Base-by-base conservation (phyloP, 2,888 invertebrate species). In the Drosophila anomelani region DNA sequence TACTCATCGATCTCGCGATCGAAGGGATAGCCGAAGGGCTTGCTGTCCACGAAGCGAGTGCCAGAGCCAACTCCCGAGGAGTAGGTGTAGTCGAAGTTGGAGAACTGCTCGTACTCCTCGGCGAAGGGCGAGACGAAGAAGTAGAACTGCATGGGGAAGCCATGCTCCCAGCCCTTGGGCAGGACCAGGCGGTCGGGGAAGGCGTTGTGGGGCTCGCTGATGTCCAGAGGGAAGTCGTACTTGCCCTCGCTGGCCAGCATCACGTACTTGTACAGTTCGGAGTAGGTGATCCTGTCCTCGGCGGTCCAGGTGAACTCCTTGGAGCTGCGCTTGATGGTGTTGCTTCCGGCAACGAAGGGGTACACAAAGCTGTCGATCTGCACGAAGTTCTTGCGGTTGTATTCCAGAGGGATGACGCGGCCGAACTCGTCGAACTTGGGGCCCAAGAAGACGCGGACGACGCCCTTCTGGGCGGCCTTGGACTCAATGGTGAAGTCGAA, bases 21-120 rank as follows among this genome's bases (percentile, higher is more conserved):
- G 90, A 96, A 94, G 73, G 96, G 96, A 94, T 95, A 96, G 60
- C 95, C 96, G 85, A 95, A 93, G 51, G 96, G 94, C 90, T 94
- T 94, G 78, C 93, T 94, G 91, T 96, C 96, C 53, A 95, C 92
- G 62, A 90, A 84, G 58, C 92, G 88, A 93, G 94, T 91, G 91
- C 94, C 94, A 88, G 93, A 93, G 79, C 94, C 94, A 71, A 94
- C 92, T 76, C 93, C 94, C 66, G 94, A 93, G 57, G 93, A 93
- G 89, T 93, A 93, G 17, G 91, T 75, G 44, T 93, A 80, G 74
- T 94, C 93, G 74, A 93, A 94, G 77, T 93, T 93, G 69, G 92
- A 92, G 67, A 92, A 93, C 58, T 91, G 92, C 60, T 92, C 92
- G 47, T 94, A 92, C 3, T 93, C 90, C 64, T 94, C 94, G 34